Evolutionary conservation across 2,888 invertebrate genomes (phyloP), one percentile per base, ranked within the genome.

Genomic region (Aspidiotus destructor): DNA sequence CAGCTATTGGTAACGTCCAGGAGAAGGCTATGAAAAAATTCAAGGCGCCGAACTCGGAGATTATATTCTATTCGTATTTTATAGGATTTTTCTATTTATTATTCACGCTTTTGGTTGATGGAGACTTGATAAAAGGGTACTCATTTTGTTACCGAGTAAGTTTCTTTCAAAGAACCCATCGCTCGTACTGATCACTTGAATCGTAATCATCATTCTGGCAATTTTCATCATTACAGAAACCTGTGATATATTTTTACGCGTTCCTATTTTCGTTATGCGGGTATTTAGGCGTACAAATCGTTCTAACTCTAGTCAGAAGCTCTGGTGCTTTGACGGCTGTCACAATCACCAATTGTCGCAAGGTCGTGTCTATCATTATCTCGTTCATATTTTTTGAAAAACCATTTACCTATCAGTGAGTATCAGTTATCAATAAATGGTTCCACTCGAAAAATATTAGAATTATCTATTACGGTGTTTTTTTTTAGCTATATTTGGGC

Each of bases 1-100:
- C 97, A 0, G 84, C 90, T 10, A 96, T 98, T 72, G 97, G 97
- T 17, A 98, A 98, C 79, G 89, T 96, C 0, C 97, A 98, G 79
- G 97, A 98, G 77, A 95, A 95, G 76, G 87, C 88, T 0, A 93
- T 98, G 89, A 90, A 89, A 74, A 84, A 84, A 71, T 83, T 87
- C 76, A 84, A 85, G 71, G 92, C 92, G 0, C 81, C 87, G 0
- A 95, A 92, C 77, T 88, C 89, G 72, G 96, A 97, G 82, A 88
- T 97, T 61, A 94, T 93, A 0, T 82, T 92, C 67, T 95, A 92
- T 76, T 96, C 96, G 0, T 97, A 96, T 77, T 85, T 86, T 0
- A 84, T 97, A 73, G 97, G 92, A 7, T 89, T 89, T 75, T 73
- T 86, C 0, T 95, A 94, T 77, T 82, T 97, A 62, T 80, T 91